phyloP scores from a whole-genome alignment of 2,888 invertebrate genomes.

The Microctonus hyperodae region DNA sequence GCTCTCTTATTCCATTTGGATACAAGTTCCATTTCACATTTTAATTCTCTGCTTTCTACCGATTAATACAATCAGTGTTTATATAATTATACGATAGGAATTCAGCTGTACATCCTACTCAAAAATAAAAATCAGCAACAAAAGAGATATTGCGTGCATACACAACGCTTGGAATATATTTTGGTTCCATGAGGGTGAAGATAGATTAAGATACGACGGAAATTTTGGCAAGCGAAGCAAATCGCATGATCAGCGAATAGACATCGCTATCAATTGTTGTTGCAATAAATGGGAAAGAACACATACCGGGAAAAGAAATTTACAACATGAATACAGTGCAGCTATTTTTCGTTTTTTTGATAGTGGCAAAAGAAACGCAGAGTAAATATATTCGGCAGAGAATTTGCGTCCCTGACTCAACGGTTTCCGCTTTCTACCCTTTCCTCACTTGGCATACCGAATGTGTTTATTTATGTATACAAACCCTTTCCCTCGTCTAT shows the following conservation, averaged over 20 bases:
- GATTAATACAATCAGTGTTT: no score
- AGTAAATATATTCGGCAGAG: constrained; percentile 39
- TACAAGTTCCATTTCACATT: no score
- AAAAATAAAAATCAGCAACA: no score
- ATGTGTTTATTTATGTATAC: constrained; percentile 32
- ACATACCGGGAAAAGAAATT: constrained; percentile 38
- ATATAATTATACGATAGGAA: no score
- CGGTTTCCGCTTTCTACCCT: constrained; percentile 34
- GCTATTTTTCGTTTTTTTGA: constrained; percentile 42
- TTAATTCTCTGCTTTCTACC: no score
- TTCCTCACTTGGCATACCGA: constrained; percentile 34
- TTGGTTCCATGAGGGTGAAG: constrained; percentile 10
- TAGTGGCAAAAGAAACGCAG: constrained; percentile 30
- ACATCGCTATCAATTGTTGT: constrained; percentile 46
- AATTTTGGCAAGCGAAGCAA: constrained; percentile 23
- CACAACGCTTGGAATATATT: background rate
- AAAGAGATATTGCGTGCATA: no score
- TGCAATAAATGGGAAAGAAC: constrained; percentile 43
- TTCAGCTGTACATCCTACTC: no score
- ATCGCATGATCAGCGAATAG: constrained; percentile 20
- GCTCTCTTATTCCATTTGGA: background rate
- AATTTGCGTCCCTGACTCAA: constrained; percentile 43
- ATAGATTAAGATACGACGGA: constrained; percentile 17
- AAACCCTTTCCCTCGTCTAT: constrained; percentile 37
- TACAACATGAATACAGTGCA: constrained; percentile 45